Percentiles rank a stretch among this genome's conserved stretches.
Evolutionary conservation across 2,797 vertebrate genomes (phyloP).

Genomic region (Hypotaenidia philippensis): DNA sequence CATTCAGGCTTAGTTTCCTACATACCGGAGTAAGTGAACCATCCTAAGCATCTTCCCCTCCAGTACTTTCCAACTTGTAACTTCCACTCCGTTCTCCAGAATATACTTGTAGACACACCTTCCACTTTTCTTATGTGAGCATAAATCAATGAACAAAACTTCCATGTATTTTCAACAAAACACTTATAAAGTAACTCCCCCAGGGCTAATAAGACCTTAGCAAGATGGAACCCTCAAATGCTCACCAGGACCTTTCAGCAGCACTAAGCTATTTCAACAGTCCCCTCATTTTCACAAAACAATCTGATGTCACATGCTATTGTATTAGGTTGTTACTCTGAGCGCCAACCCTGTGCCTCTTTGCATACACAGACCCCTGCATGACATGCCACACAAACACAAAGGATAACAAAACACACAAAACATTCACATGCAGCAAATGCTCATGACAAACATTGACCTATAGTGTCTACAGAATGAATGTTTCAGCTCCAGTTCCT

Average conservation of each 20-base stretch:
- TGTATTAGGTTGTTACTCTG: background rate
- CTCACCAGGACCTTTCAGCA: background rate
- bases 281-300: background rate
- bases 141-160: background rate
- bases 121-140: background rate
- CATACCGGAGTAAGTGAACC: accelerated
- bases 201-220: background rate
- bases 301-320: background rate
- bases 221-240: background rate
- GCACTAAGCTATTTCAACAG: background rate
- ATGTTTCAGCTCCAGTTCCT: background rate
- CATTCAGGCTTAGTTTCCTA: background rate
- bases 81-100: background rate
- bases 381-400: background rate
- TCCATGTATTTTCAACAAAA: background rate
- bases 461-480: background rate
- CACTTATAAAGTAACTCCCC: background rate
- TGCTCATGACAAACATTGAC: background rate
- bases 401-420: background rate
- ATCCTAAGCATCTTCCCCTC: background rate
- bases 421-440: background rate
- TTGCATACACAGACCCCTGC: background rate
- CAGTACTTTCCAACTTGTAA: background rate
- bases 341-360: background rate
- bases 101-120: accelerated